Conservation (phyloP, 2,113 vertebrate genomes). For the Saguinus imperator region DNA sequence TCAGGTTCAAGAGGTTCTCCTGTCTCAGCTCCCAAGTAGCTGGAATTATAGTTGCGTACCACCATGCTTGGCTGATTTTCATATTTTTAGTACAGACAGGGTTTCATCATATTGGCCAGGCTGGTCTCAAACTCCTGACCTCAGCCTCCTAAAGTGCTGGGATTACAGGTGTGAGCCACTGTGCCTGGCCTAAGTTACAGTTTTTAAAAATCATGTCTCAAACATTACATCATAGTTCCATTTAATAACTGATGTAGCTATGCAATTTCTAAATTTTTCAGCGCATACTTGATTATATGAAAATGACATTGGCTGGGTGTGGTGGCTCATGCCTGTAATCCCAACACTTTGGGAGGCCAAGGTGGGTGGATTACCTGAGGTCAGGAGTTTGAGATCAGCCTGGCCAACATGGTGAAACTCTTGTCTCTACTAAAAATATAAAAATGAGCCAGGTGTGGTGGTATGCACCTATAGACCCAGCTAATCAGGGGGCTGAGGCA, state of each 20-base stretch:
- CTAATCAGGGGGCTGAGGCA: not conserved
- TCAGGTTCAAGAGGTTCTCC: too few relatives aligned
- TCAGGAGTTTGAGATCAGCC: not conserved
- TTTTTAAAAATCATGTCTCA: too few relatives aligned
- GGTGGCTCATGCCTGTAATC: not conserved
- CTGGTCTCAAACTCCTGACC: too few relatives aligned
- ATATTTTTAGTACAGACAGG: too few relatives aligned
- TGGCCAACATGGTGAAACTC: not conserved
- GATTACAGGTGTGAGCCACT: too few relatives aligned
- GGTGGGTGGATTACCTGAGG: too few relatives aligned
- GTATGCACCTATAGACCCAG: not conserved
- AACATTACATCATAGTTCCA: not conserved
- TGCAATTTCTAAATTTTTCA: not conserved
- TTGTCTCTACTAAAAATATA: not conserved
- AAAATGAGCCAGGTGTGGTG: not conserved
- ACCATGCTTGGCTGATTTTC: too few relatives aligned
- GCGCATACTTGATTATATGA: not conserved
- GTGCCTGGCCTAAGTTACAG: too few relatives aligned
- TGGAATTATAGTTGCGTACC: too few relatives aligned
- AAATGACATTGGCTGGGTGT: not conserved
- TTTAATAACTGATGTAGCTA: not conserved
- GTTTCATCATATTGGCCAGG: too few relatives aligned
- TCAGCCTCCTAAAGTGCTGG: too few relatives aligned
- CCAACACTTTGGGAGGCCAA: not conserved
- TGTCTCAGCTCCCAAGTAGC: too few relatives aligned